Evolutionary conservation across 2,888 invertebrate genomes (phyloP).

Genomic region (Sceliomorpha sp.): DNA sequence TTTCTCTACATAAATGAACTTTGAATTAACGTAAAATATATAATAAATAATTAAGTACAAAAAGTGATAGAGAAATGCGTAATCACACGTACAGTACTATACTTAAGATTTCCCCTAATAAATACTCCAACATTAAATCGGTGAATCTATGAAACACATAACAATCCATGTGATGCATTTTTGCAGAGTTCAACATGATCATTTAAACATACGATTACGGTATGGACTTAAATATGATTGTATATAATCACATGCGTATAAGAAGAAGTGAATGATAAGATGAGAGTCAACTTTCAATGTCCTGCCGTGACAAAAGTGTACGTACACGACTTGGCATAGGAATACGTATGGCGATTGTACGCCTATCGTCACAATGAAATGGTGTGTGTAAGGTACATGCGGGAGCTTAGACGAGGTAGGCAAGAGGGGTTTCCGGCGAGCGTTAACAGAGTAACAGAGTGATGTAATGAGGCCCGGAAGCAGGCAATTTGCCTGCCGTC

Average conservation of each 20-base stretch:
- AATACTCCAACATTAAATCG: too few species aligned
- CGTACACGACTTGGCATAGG: slow-evolving; percentile 37
- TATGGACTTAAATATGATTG: slow-evolving; percentile 27
- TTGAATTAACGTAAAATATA: too few species aligned
- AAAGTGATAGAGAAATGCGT: too few species aligned
- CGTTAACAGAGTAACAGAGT: slow-evolving; percentile 81
- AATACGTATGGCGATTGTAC: slow-evolving; percentile 54
- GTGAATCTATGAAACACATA: too few species aligned
- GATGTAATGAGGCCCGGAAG: slow-evolving; percentile 81
- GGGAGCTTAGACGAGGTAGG: slow-evolving; percentile 75
- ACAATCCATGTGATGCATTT: too few species aligned
- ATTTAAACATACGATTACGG: too few species aligned
- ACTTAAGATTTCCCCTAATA: too few species aligned
- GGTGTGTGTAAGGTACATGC: slow-evolving; percentile 64
- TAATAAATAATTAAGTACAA: too few species aligned
- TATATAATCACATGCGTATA: slow-evolving; percentile 36
- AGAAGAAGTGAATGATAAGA: slow-evolving; percentile 48
- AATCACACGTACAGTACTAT: too few species aligned
- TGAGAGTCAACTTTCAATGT: slow-evolving; percentile 53
- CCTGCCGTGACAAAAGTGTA: slow-evolving; percentile 37
- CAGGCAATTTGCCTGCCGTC: slow-evolving; percentile 78
- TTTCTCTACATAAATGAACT: too few species aligned
- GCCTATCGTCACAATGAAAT: slow-evolving; percentile 65
- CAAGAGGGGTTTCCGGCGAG: slow-evolving; percentile 80
- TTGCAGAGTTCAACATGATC: too few species aligned